Conservation (phyloP, 2,888 invertebrate species). For the Pherbina coryleti region DNA sequence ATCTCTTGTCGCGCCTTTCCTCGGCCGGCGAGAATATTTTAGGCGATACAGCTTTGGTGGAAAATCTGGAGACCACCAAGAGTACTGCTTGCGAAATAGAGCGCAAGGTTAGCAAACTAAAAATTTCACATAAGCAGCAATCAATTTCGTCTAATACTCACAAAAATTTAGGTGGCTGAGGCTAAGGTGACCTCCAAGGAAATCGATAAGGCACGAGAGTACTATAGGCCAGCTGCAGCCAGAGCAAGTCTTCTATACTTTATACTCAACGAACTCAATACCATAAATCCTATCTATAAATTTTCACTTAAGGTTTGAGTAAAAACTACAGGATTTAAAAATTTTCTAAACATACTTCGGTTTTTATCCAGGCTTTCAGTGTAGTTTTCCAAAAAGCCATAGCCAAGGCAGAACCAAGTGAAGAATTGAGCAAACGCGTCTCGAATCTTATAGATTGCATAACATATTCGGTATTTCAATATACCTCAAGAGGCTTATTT, state of each 20-base stretch:
- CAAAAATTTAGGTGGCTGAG: slow-evolving; percentile 77
- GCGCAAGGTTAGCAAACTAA: slow-evolving; percentile 74
- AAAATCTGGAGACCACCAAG: slow-evolving; percentile 96
- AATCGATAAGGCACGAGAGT: slow-evolving; percentile 94
- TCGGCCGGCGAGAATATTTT: slow-evolving; percentile 94
- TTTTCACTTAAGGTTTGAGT: slow-evolving; percentile 87
- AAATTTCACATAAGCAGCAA: neutral
- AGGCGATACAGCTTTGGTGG: slow-evolving; percentile 94
- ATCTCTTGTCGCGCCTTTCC: slow-evolving; percentile 88
- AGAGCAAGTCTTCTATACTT: slow-evolving; percentile 95
- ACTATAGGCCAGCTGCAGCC: slow-evolving; percentile 83
- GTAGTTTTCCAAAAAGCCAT: slow-evolving; percentile 98
- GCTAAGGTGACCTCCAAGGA: slow-evolving; percentile 91
- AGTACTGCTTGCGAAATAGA: slow-evolving; percentile 96
- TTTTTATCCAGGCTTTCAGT: slow-evolving; percentile 82
- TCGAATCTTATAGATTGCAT: slow-evolving; percentile 94
- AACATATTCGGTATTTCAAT: slow-evolving; percentile 93
- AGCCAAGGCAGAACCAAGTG: slow-evolving; percentile 85
- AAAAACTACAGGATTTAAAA: slow-evolving; percentile 59
- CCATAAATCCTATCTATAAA: slow-evolving; percentile 97
- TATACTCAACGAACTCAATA: slow-evolving; percentile 93
- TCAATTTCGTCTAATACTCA: neutral
- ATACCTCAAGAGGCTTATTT: slow-evolving; percentile 93
- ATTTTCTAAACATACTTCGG: neutral
- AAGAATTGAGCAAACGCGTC: slow-evolving; percentile 83